A percentile compares a stretch with the other conserved stretches of the same genome.
Conservation (phyloP, 2,888 invertebrate genomes). For the Caenorhabditis angaria region DNA sequence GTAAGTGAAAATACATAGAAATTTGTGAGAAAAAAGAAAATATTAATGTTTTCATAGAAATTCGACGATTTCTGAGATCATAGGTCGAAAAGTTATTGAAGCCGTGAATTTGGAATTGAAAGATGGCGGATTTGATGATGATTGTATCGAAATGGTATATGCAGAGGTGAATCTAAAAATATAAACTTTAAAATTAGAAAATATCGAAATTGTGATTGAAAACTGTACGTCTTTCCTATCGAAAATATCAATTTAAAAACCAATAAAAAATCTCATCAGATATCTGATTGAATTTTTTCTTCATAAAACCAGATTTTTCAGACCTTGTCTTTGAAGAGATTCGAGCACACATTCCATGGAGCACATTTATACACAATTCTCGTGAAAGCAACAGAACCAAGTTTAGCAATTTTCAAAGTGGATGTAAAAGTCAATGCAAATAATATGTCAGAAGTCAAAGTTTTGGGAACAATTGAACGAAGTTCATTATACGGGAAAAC, state of each 20-base stretch:
- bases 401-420: constrained; percentile 28
- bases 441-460: constrained; percentile 11
- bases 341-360: constrained; percentile 22
- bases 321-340: constrained; percentile 19
- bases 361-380: constrained; percentile 23
- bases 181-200: background rate
- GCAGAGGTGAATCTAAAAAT: constrained; percentile 25
- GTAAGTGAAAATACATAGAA: too few species aligned
- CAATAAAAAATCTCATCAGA: too few species aligned
- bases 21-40: too few species aligned
- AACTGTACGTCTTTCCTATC: too few species aligned
- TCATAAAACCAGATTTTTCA: constrained; percentile 1
- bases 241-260: too few species aligned
- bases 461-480: constrained; percentile 31
- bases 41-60: constrained; percentile 28
- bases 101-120: constrained; percentile 23
- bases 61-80: constrained; percentile 9
- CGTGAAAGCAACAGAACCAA: constrained; percentile 25
- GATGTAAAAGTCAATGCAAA: constrained; percentile 5
- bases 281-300: too few species aligned
- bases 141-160: constrained; percentile 34
- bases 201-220: too few species aligned
- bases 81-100: constrained; percentile 17
- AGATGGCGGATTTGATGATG: constrained; percentile 13
- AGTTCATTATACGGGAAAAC: constrained; percentile 40